Evolutionary conservation across 2,888 invertebrate genomes (phyloP), one percentile per base, ranked within the genome.

Genomic region (Bugula neritina): DNA sequence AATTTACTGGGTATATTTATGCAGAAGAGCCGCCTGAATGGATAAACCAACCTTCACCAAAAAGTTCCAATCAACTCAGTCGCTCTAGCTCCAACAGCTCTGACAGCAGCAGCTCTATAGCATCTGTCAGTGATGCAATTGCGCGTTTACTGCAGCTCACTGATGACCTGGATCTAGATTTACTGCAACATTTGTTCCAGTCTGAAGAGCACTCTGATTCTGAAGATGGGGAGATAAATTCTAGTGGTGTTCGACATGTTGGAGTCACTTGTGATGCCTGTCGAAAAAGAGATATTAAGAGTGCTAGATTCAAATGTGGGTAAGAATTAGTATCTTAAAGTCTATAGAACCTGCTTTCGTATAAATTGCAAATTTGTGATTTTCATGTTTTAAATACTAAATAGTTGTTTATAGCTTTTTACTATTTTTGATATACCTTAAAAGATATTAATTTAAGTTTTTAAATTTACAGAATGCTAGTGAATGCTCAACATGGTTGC

Each of bases 301-400:
- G 63, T 27, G 63, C 63, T 29, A 27, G 63, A n/a, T 63, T 63
- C 27, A 25, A 31, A 63, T 63, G 63, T 31, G 63, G 63, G 63
- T 63, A n/a, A 63, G 63, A 31, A 25, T n/a, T n/a, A n/a, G n/a
- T n/a, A n/a, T n/a, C n/a, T n/a, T n/a, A n/a, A n/a, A n/a, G n/a
- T n/a, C n/a, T n/a, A n/a, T n/a, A n/a, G n/a, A n/a, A n/a, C n/a
- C n/a, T n/a, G n/a, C n/a, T n/a, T n/a, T n/a, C n/a, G n/a, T n/a
- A n/a, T n/a, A n/a, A n/a, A n/a, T n/a, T n/a, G n/a, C n/a, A n/a
- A n/a, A n/a, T n/a, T n/a, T n/a, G n/a, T n/a, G n/a, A n/a, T n/a
- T n/a, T n/a, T n/a, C n/a, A n/a, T n/a, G n/a, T n/a, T n/a, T n/a
- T n/a, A n/a, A n/a, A n/a, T n/a, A n/a, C n/a, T n/a, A n/a, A n/a